Evolutionary conservation across 2,797 vertebrate species (phyloP).

Genomic region (Kryptolebias ocellatus): DNA sequence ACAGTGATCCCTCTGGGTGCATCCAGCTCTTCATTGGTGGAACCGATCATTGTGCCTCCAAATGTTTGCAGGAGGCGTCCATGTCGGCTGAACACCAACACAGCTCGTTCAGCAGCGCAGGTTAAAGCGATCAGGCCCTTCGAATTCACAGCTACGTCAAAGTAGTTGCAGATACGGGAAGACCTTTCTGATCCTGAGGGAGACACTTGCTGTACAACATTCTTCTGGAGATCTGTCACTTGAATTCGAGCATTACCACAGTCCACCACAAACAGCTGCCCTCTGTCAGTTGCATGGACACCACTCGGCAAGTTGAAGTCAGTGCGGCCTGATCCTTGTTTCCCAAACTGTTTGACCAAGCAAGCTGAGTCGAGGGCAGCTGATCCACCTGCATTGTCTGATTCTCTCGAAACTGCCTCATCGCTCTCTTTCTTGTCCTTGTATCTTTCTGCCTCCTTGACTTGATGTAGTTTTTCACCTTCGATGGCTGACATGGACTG

Average conservation of each 20-base stretch:
- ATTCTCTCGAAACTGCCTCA: conserved; percentile 48
- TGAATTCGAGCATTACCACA: conserved; percentile 87
- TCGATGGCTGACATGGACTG: conserved; percentile 82
- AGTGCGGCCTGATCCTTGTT: conserved; percentile 84
- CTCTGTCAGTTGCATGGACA: conserved; percentile 76
- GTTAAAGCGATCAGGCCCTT: conserved; percentile 85
- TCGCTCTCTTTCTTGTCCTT: conserved; percentile 42
- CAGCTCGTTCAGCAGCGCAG: conserved; percentile 79
- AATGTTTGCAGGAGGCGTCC: conserved; percentile 85
- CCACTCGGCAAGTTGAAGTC: conserved; percentile 86
- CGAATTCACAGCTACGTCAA: conserved; percentile 85
- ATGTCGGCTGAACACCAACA: conserved; percentile 83
- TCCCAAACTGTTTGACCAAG: conserved; percentile 84
- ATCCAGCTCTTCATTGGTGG: conserved; percentile 79
- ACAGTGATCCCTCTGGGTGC: conserved; percentile 84
- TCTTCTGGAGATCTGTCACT: conserved; percentile 81
- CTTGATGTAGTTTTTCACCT: conserved; percentile 51
- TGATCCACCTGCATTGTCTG: conserved; percentile 63
- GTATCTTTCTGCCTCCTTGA: conserved; percentile 38
- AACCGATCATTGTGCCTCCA: conserved; percentile 72
- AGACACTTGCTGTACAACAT: conserved; percentile 84
- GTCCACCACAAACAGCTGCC: conserved; percentile 86
- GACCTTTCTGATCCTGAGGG: conserved; percentile 71
- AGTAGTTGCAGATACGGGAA: conserved; percentile 82
- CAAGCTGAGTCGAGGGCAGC: conserved; percentile 60